Percentiles rank a stretch among this genome's conserved stretches.
Conservation (phyloP, 64 coral and sea anemone species). For the Actinia tenebrosa region DNA sequence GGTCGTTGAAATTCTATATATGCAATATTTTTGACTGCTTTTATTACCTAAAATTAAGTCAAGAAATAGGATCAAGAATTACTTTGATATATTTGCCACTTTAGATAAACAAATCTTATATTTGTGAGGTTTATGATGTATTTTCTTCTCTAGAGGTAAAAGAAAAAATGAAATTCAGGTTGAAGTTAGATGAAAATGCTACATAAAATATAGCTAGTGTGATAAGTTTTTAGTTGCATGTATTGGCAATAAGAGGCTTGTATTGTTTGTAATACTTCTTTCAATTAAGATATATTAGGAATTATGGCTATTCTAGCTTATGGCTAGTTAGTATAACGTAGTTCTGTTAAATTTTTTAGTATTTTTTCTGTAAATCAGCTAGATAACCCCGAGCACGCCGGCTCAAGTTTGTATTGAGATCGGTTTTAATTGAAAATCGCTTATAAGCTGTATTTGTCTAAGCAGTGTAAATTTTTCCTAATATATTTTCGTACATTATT, state of each 20-base stretch:
- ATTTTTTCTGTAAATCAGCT: not conserved
- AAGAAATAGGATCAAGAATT: not conserved
- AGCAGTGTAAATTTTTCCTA: too few species aligned
- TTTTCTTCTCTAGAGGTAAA: not conserved
- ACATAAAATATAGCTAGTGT: not conserved
- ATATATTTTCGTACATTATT: too few species aligned
- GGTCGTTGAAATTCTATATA: not conserved
- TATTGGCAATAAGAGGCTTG: not conserved
- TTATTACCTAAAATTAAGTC: not conserved
- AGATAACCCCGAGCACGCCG: not conserved
- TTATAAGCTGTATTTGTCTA: not conserved
- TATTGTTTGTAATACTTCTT: not conserved
- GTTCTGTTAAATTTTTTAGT: not conserved
- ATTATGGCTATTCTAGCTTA: not conserved
- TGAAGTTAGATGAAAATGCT: not conserved
- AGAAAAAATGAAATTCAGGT: not conserved
- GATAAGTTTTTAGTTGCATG: not conserved
- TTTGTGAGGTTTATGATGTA: not conserved
- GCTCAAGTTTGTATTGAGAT: not conserved
- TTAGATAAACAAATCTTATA: not conserved
- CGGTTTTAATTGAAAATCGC: not conserved
- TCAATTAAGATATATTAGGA: not conserved
- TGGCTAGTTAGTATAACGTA: not conserved
- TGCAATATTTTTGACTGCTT: not conserved
- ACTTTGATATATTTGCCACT: not conserved